Percentiles rank a stretch among this genome's conserved stretches.
These are phyloP conservation scores for Nyctalus aviator DNA, from an alignment of 2,797 vertebrate genomes.

Conservation along the genomic window DNA sequence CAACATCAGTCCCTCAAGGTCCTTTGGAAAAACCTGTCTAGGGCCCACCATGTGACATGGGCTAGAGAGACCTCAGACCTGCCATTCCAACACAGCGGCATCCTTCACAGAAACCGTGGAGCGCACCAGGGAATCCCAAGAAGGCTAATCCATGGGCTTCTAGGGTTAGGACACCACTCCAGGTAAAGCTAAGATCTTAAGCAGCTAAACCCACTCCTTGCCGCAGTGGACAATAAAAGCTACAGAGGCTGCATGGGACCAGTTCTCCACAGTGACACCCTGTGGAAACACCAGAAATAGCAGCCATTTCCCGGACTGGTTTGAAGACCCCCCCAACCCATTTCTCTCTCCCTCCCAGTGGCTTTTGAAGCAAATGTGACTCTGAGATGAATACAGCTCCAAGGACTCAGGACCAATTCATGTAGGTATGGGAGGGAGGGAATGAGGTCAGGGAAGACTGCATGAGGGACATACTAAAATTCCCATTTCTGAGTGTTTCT, in stretches of 20 bases:
- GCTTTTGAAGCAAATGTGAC: not conserved
- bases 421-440: not conserved
- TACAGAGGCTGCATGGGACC: not conserved
- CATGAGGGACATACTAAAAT: not conserved
- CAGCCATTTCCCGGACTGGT: not conserved
- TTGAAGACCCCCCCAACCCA: not conserved
- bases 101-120: accelerated
- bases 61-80: not conserved
- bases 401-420: not conserved
- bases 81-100: not conserved
- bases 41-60: not conserved
- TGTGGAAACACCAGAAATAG: not conserved
- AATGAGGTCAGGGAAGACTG: not conserved
- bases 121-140: not conserved
- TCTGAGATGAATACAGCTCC: not conserved
- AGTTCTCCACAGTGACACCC: not conserved
- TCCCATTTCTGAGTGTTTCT: not conserved
- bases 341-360: not conserved
- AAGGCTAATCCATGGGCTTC: too few species aligned
- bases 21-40: not conserved
- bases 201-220: not conserved
- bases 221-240: not conserved
- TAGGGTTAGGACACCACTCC: not conserved
- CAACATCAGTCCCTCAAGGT: too few species aligned
- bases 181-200: not conserved